Base-by-base conservation (phyloP, 2,113 vertebrate species). In the Chloropsis cyanopogon region DNA sequence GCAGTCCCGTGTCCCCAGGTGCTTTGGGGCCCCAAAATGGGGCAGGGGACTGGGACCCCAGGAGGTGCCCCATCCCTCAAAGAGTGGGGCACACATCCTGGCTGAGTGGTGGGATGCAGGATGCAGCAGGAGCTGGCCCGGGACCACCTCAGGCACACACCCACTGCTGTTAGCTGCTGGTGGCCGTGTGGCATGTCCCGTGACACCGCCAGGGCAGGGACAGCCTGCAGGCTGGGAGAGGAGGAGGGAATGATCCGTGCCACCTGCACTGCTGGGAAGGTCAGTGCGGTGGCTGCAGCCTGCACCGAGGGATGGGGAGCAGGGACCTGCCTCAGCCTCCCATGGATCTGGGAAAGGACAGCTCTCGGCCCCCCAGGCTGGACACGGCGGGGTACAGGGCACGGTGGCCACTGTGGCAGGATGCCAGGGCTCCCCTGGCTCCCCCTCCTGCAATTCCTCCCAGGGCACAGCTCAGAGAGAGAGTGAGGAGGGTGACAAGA, bases 41-140 rank as follows among this genome's bases (percentile, higher is more conserved):
- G 64, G 52, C 87, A n/a, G 37, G 78, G 64, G 23, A 73, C 15
- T 1, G 0, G 28, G 57, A 87, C 19, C 29, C 46, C 6, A 0
- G 35, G 69, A 64, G 31, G 19, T 41, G n/a, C 20, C 22, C 56
- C 23, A 0, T 31, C 47, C 52, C 44, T 52, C 37, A 6, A 17
- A n/a, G 37, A 7, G 3, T 1, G 7, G 69, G 77, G 39, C 29
- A 61, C 25, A 26, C 0, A 0, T 49, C 70, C 60, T 4, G 3
- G 75, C 47, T 7, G 12, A 68, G 91, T 0, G 37, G 5, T 1
- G 9, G 64, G 73, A 44, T 31, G 29, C 37, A 11, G 95, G 92
- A 49, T 1, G 63, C 91, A 41, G 57, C 70, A 63, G 70, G 44
- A 75, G 4, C 64, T 6, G 50, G 65, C 35, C 76, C 42, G 0